These are phyloP conservation scores for Isichthys henryi DNA, from an alignment of 2,113 vertebrate genomes.

Conservation along the genomic window DNA sequence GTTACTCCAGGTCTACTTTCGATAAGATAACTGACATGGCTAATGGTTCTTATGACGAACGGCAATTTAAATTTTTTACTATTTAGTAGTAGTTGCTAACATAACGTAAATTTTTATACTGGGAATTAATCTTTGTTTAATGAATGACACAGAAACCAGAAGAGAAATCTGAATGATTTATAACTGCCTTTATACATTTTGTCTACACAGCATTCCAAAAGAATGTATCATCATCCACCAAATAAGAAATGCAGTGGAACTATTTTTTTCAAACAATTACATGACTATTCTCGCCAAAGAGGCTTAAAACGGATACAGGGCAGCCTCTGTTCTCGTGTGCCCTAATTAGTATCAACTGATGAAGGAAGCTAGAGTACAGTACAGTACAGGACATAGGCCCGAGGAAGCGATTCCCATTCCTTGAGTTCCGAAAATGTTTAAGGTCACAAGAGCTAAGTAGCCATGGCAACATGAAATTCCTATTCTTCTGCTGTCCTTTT, in stretches of 20 bases:
- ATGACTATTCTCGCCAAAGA: neutral
- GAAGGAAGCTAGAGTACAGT: neutral
- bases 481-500: neutral
- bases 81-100: neutral
- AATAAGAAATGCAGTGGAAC: neutral
- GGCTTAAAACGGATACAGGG: neutral
- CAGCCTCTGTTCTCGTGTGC: neutral
- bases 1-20: neutral
- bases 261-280: neutral
- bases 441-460: conserved; percentile 45
- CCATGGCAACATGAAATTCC: conserved; percentile 52
- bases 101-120: neutral
- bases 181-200: neutral
- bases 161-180: neutral
- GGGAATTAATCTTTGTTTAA: neutral
- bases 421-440: conserved; percentile 48
- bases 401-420: conserved; percentile 17
- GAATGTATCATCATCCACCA: too few species aligned
- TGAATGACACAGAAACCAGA: neutral
- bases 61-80: neutral
- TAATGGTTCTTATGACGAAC: neutral
- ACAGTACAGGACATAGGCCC: neutral
- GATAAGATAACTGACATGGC: neutral
- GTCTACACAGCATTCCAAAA: neutral
- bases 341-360: neutral